Conservation (phyloP, 2,888 invertebrate species). For the Sinelater perroti region DNA sequence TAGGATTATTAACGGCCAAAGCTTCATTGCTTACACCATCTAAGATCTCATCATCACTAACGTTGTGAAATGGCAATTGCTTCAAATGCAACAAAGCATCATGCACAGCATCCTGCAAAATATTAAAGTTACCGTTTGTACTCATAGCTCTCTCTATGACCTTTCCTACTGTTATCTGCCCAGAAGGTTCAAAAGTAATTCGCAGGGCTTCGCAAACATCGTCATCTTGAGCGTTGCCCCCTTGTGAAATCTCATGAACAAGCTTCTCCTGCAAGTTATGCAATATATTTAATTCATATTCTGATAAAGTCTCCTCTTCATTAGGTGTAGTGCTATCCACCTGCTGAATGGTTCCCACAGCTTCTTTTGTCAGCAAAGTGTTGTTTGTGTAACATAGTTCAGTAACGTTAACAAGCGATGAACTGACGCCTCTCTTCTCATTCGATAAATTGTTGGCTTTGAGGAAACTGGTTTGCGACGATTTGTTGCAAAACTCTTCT, state of each 20-base stretch:
- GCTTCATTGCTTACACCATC: slow-evolving; percentile 43
- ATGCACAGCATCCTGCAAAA: slow-evolving; percentile 32
- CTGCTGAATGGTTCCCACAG: not conserved
- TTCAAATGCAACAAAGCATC: slow-evolving; percentile 35
- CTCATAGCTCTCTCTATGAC: slow-evolving; percentile 33
- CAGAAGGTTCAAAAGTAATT: no score
- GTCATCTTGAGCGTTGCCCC: not conserved
- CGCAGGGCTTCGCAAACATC: not conserved
- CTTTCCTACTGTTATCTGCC: slow-evolving; percentile 35
- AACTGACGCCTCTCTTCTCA: not conserved
- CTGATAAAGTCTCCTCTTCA: slow-evolving; percentile 19
- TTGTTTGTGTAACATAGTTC: slow-evolving; percentile 13
- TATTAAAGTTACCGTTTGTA: slow-evolving; percentile 27
- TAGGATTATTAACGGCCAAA: slow-evolving; percentile 8
- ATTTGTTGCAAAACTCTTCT: slow-evolving; percentile 42
- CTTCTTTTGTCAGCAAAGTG: not conserved
- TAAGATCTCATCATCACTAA: slow-evolving; percentile 37
- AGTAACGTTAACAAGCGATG: slow-evolving; percentile 5
- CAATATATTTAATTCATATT: slow-evolving; percentile 42
- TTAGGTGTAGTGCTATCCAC: not conserved
- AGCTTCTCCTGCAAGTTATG: slow-evolving; percentile 41
- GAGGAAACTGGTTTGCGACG: slow-evolving; percentile 53
- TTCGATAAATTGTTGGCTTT: slow-evolving; percentile 30
- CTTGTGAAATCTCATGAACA: slow-evolving; percentile 25
- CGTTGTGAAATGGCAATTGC: slow-evolving; percentile 21